These are phyloP conservation scores for Camponotus floridanus DNA, from an alignment of 1,140 invertebrate genomes.

Conservation along the genomic window DNA sequence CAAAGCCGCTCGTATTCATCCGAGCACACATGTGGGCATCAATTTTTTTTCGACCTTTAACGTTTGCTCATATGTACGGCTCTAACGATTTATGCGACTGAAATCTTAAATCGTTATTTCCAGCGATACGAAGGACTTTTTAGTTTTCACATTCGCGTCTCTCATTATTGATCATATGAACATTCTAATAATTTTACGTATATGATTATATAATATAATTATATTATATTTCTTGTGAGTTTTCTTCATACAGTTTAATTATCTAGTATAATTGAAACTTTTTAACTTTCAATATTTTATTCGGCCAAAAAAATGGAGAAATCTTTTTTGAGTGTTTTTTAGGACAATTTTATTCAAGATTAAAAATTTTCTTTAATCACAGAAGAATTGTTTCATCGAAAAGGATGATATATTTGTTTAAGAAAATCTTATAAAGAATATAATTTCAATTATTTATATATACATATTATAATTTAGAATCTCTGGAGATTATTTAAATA, in stretches of 20 bases:
- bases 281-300: too few species aligned
- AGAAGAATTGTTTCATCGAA: not conserved
- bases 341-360: not conserved
- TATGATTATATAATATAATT: too few species aligned
- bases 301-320: too few species aligned
- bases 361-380: not conserved
- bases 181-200: not conserved
- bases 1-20: constrained; percentile 73
- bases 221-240: not conserved
- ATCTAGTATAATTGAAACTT: too few species aligned
- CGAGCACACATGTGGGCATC: constrained; percentile 76
- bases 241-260: not conserved
- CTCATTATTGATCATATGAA: not conserved
- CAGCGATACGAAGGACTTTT: not conserved
- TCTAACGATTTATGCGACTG: constrained; percentile 27
- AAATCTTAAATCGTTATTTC: not conserved
- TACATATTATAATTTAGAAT: too few species aligned
- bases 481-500: not conserved
- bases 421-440: not conserved
- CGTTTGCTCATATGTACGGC: constrained; percentile 80
- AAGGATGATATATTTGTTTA: not conserved
- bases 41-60: constrained; percentile 69
- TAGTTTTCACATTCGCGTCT: not conserved
- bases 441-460: not conserved
- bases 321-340: too few species aligned